A percentile compares a stretch with the other conserved stretches of the same genome.
Conservation (phyloP, 2,113 vertebrate species). For the Acanthochromis polyacanthus region DNA sequence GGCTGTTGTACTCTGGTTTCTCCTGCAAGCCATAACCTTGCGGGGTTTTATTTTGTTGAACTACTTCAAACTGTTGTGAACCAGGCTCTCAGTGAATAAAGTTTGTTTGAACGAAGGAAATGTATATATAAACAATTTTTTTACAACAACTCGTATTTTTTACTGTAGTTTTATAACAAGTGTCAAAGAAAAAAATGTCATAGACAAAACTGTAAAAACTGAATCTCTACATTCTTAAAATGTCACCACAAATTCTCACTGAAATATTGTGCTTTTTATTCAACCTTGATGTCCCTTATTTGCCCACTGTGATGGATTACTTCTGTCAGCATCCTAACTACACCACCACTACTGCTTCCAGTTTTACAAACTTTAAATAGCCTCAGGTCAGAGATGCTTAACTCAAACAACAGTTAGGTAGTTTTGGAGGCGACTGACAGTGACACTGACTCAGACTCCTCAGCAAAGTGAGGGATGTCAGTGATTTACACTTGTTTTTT, state of each 20-base stretch:
- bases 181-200: not conserved
- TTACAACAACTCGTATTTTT: too few species aligned
- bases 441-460: not conserved
- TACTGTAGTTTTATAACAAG: too few species aligned
- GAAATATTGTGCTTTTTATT: not conserved
- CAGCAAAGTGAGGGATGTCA: not conserved
- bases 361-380: not conserved
- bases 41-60: not conserved
- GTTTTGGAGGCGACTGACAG: not conserved
- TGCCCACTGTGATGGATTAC: not conserved
- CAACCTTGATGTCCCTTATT: not conserved
- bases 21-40: not conserved
- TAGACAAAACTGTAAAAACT: not conserved
- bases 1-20: not conserved
- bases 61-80: too few species aligned
- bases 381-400: conserved; percentile 5
- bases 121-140: too few species aligned
- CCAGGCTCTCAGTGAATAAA: too few species aligned
- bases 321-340: not conserved
- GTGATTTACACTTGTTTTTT: not conserved
- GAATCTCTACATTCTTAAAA: not conserved
- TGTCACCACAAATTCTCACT: not conserved
- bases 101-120: too few species aligned
- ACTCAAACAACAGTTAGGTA: not conserved
- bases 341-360: not conserved